A percentile compares a stretch with the other conserved stretches of the same genome.
phyloP scores from a whole-genome alignment of 2,113 vertebrate species.

The Corythaixoides concolor region DNA sequence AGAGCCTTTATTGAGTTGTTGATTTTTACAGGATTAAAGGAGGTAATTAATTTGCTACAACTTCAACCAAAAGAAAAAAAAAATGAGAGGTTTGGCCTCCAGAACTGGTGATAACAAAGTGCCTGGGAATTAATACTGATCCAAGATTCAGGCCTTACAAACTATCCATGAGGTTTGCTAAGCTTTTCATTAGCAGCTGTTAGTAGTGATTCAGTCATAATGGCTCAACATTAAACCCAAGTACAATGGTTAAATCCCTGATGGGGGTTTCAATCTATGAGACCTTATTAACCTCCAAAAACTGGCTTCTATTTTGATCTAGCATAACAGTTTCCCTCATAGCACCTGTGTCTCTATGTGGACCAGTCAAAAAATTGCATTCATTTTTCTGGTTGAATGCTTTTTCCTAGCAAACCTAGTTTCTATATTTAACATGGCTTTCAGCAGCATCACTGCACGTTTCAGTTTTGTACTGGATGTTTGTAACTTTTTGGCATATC shows the following conservation, averaged over 20 bases:
- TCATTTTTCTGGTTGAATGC: background rate
- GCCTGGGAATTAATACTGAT: background rate
- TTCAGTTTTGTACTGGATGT: background rate
- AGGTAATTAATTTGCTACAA: background rate
- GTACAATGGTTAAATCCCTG: background rate
- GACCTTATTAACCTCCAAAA: background rate
- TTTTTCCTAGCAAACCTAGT: background rate
- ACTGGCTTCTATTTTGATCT: background rate
- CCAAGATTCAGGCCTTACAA: background rate
- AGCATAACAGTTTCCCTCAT: background rate
- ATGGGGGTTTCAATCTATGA: background rate
- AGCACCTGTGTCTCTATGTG: background rate
- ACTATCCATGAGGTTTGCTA: background rate
- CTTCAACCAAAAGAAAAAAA: background rate
- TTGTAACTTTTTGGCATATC: slow-evolving; percentile 6
- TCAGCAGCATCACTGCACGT: background rate
- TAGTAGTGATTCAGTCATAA: background rate
- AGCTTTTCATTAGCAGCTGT: background rate
- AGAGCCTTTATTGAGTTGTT: background rate
- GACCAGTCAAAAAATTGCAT: background rate
- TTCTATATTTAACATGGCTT: slow-evolving; percentile 16
- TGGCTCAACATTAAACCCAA: background rate
- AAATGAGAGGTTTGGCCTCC: background rate
- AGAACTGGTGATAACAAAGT: background rate
- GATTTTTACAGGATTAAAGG: background rate